Evolutionary conservation across 2,888 invertebrate genomes (phyloP).

Genomic region (Alloscopus bannaensis): DNA sequence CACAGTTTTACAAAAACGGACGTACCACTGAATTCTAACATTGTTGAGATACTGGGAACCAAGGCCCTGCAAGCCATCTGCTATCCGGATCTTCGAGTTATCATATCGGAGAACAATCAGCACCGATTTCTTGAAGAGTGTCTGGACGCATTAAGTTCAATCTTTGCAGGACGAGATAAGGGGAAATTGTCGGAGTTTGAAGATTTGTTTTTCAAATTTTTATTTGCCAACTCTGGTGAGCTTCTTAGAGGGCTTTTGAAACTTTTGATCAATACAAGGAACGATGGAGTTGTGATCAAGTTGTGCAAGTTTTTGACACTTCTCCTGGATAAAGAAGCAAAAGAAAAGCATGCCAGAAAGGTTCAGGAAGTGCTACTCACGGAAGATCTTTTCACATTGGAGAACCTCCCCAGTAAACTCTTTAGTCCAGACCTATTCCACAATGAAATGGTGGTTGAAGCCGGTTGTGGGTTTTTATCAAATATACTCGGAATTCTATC

Average conservation of each 20-base stretch:
- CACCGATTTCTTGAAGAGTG: slow-evolving; percentile 67
- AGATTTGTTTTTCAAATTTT: slow-evolving; percentile 52
- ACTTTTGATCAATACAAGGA: slow-evolving; percentile 64
- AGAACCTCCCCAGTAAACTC: slow-evolving; percentile 65
- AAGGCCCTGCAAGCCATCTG: slow-evolving; percentile 65
- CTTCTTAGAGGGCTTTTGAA: slow-evolving; percentile 63
- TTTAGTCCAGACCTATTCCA: slow-evolving; percentile 68
- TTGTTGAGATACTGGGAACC: slow-evolving; percentile 67
- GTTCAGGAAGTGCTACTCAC: slow-evolving; percentile 54
- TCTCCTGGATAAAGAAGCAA: slow-evolving; percentile 58
- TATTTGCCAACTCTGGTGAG: slow-evolving; percentile 64
- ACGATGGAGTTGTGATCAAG: slow-evolving; percentile 68
- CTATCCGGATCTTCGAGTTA: slow-evolving; percentile 60
- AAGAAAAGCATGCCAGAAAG: slow-evolving; percentile 61
- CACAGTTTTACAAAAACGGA: slow-evolving; percentile 68
- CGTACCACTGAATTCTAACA: slow-evolving; percentile 62
- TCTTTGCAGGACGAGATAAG: slow-evolving; percentile 57
- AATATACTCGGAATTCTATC: slow-evolving; percentile 53
- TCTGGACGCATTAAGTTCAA: slow-evolving; percentile 56
- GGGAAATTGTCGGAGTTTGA: slow-evolving; percentile 57
- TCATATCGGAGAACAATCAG: slow-evolving; percentile 64
- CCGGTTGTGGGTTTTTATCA: slow-evolving; percentile 69
- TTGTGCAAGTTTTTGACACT: slow-evolving; percentile 66
- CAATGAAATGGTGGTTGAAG: slow-evolving; percentile 68
- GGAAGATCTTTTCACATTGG: slow-evolving; percentile 59